Base-by-base conservation (phyloP, 2,888 invertebrate species). In the Poecilobothrus nobilitatus region DNA sequence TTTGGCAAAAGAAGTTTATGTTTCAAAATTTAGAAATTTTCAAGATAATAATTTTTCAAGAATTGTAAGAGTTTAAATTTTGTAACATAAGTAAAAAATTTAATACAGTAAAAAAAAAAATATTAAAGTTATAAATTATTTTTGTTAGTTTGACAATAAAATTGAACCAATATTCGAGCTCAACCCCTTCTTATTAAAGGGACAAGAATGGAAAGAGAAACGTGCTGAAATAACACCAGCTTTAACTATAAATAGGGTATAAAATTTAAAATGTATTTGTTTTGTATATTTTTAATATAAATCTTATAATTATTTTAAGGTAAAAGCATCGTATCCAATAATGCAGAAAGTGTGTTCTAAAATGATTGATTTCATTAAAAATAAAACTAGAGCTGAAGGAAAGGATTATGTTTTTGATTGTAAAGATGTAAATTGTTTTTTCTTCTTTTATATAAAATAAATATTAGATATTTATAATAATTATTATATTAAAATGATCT, bases 171-270 rank as follows among this genome's bases (percentile, higher is more conserved):
- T 86, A 7, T 74, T 83, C 8, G 80, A 80, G 1, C 80, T 81
- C 64, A 84, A 84, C 77, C 84, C 84, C 0, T 84, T 86, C 71
- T 70, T 77, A 0, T 71, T 85, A 21, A 80, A 78, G 12, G 84
- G 84, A 1, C 78, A 81, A n/a, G 75, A 80, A 71, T 85, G 86
- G 86, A 84, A 84, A 70, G 76, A 78, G 1, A 75, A 82, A 1
- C 78, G 86, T 8, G 75, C 78, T 1, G 83, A 83, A 72, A 72
- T 86, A 21, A 83, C 85, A 0, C 83, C 85, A 0, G 83, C 83
- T 1, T 81, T 86, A 41, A 84, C 85, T 1, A 76, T 78, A 15
- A 82, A 81, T 63, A 83, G 84, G 70, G 83, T 84, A 77, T 72
- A 74, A 12, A 1, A 53, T 12, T 53, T 53, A 18, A 34, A 68